These are phyloP conservation scores for Vulpes vulpes DNA, from an alignment of 2,113 vertebrate genomes.

Conservation along the genomic window DNA sequence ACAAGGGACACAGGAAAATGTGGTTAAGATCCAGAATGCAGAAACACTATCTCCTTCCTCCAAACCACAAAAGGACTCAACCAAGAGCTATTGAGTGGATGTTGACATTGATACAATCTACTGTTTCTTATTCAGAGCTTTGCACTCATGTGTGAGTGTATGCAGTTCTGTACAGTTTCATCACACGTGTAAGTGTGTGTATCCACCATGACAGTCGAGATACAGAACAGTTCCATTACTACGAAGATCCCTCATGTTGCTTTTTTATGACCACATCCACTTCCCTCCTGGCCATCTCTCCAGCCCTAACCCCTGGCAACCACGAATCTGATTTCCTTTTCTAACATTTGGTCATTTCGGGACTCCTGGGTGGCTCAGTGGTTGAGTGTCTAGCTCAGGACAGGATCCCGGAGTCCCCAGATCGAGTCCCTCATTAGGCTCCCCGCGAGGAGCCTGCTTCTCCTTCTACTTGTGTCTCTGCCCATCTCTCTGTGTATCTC, in stretches of 20 bases:
- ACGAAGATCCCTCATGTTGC: background rate
- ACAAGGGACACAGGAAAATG: background rate
- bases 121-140: background rate
- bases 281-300: background rate
- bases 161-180: background rate
- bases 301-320: background rate
- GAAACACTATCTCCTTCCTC: background rate
- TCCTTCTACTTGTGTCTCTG: too few species aligned
- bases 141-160: background rate
- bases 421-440: too few species aligned
- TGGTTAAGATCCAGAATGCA: background rate
- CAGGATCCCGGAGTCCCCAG: too few species aligned
- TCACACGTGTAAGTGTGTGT: background rate
- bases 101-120: background rate
- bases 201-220: background rate
- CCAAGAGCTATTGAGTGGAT: background rate
- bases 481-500: too few species aligned
- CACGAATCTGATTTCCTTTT: background rate
- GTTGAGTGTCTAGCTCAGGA: too few species aligned
- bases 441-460: too few species aligned
- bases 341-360: background rate
- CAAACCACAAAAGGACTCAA: background rate
- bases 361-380: too few species aligned
- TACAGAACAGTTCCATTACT: background rate
- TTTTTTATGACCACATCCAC: background rate